Conservation (phyloP, 2,113 vertebrate genomes). For the Bolborhynchus lineola region DNA sequence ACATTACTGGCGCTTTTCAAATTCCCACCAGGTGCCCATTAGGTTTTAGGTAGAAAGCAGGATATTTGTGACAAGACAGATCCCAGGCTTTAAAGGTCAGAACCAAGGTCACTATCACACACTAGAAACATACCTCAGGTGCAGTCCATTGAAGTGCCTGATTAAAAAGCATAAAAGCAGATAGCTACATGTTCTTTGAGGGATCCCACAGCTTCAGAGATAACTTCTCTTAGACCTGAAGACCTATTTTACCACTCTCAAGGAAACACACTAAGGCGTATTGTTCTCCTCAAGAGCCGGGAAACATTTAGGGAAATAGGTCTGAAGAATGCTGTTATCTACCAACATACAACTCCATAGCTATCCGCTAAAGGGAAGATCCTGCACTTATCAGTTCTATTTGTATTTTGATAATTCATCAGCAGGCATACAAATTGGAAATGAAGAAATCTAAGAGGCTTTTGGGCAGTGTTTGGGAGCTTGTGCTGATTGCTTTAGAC, state of each 20-base stretch:
- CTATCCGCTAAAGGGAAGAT: not conserved
- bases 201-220: not conserved
- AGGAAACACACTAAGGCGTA: not conserved
- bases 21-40: constrained; percentile 5
- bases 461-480: not conserved
- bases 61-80: not conserved
- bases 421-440: not conserved
- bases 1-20: not conserved
- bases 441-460: not conserved
- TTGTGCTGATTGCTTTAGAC: not conserved
- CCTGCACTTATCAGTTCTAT: not conserved
- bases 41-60: not conserved
- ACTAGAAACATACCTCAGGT: not conserved
- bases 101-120: not conserved
- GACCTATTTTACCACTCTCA: not conserved
- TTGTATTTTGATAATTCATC: not conserved
- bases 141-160: not conserved
- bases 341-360: not conserved
- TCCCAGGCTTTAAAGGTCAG: not conserved
- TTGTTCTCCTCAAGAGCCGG: not conserved
- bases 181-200: not conserved
- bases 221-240: not conserved
- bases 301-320: not conserved
- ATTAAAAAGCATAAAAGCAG: constrained; percentile 7
- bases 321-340: not conserved